Evolutionary conservation across 1,140 invertebrate genomes (phyloP).

Genomic region (Atta cephalotes): DNA sequence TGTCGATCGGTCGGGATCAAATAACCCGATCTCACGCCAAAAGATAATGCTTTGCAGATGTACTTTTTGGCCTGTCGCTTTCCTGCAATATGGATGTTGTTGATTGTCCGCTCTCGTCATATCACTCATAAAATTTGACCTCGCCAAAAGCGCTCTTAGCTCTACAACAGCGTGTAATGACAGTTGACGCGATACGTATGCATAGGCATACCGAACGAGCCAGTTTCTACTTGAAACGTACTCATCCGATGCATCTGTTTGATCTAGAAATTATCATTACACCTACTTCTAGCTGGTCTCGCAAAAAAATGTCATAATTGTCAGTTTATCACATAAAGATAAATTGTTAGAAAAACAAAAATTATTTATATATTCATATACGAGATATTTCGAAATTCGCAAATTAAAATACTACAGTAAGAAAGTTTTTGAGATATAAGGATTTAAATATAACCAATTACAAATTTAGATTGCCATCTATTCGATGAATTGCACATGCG

Average conservation of each 20-base stretch:
- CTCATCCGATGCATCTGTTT: not conserved
- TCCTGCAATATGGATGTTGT: slow-evolving; percentile 64
- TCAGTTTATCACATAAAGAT: not conserved
- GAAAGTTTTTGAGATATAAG: too few species aligned
- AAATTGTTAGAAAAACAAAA: not conserved
- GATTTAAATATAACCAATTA: too few species aligned
- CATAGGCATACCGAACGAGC: not conserved
- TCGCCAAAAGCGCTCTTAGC: not conserved
- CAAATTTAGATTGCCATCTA: too few species aligned
- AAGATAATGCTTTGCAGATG: slow-evolving; percentile 77
- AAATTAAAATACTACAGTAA: too few species aligned
- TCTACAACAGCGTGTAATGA: not conserved
- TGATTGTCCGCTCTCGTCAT: not conserved
- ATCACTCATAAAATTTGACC: slow-evolving; percentile 5
- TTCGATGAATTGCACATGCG: too few species aligned
- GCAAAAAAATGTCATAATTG: not conserved
- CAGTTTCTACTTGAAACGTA: not conserved
- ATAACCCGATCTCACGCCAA: slow-evolving; percentile 80
- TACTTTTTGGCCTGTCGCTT: slow-evolving; percentile 77
- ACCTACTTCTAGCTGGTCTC: not conserved
- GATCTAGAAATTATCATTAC: not conserved
- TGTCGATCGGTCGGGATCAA: slow-evolving; percentile 75
- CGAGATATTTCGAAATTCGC: too few species aligned
- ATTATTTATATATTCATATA: too few species aligned
- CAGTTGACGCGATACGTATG: not conserved